Base-by-base conservation (phyloP, 2,888 invertebrate genomes). In the Cyclophora albipunctata region DNA sequence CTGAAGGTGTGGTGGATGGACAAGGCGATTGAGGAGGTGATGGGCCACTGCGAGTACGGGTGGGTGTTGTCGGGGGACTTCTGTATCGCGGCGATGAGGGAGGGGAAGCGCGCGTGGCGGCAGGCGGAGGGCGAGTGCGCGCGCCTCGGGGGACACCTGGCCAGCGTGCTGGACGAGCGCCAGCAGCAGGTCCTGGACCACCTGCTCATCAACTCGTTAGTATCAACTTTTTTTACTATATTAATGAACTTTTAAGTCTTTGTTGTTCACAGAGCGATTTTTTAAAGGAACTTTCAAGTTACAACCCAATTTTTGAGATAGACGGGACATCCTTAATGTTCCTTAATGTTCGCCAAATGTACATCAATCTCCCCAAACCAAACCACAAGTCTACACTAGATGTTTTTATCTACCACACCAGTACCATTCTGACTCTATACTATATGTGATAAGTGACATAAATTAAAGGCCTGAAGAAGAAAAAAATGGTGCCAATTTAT, bases 21-120 rank as follows among this genome's bases (percentile, higher is more conserved):
- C 46, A 91, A 91, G 60, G 88, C 91, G 1, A 77, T 92, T 3
- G 88, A 90, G 3, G 91, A 91, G 34, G 75, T 93, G 2, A 91
- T 92, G 34, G 91, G 91, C 1, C 89, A 90, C 58, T 94, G 94
- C 74, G 92, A 91, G 45, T 94, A 92, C 61, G 93, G 93, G 0
- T 94, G 93, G 93, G 91, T 93, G 52, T 81, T 91, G 3, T 83
- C 92, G 53, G 90, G 91, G 46, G 92, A 92, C 61, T 92, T 92
- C 73, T 94, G 94, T 69, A 87, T 94, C 63, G 77, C 91, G 49
- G 90, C 91, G 4, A 81, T 92, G 52, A 90, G 93, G 60, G 87
- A 89, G 43, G 75, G 83, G 3, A 88, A 86, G 60, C 75, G 91
- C 58, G 76, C 91, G 0, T 94, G 94, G 94, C 77, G 88, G 7